These are phyloP conservation scores for Blennius ocellaris DNA, from an alignment of 2,113 vertebrate species.

Conservation along the genomic window DNA sequence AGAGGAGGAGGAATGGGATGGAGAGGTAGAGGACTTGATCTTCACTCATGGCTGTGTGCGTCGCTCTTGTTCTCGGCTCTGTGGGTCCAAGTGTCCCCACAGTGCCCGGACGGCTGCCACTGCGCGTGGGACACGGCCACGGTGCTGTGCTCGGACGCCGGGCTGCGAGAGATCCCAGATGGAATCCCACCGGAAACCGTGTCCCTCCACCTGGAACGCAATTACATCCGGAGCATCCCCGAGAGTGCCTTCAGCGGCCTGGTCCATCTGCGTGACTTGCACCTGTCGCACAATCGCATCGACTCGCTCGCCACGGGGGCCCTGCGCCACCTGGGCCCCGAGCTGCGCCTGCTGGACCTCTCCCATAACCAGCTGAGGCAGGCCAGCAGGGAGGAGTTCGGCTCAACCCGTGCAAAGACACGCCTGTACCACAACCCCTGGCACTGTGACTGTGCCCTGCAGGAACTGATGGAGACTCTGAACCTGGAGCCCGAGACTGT, in stretches of 20 bases:
- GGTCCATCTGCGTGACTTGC: conserved; percentile 80
- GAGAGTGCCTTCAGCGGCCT: conserved; percentile 80
- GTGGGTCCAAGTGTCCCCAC: conserved; percentile 45
- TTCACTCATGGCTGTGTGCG: conserved; percentile 56
- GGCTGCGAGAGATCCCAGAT: conserved; percentile 79
- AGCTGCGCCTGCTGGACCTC: conserved; percentile 83
- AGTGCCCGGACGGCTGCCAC: conserved; percentile 73
- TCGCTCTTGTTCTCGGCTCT: conserved; percentile 61
- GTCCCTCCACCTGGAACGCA: conserved; percentile 83
- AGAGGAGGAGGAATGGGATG: conserved; percentile 20
- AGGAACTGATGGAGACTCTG: conserved; percentile 83
- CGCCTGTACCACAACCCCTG: conserved; percentile 86
- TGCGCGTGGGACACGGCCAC: conserved; percentile 79
- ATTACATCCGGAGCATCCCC: conserved; percentile 81
- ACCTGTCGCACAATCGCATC: conserved; percentile 85
- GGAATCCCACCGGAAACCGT: conserved; percentile 80
- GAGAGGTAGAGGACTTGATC: conserved; percentile 30
- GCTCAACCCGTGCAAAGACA: conserved; percentile 77
- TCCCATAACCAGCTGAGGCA: conserved; percentile 82
- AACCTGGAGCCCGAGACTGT: conserved; percentile 81
- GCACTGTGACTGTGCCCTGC: conserved; percentile 85
- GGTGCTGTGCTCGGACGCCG: conserved; percentile 78
- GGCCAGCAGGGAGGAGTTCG: conserved; percentile 78
- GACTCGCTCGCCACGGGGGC: conserved; percentile 78
- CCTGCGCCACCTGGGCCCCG: conserved; percentile 77